Evolutionary conservation across 2,888 invertebrate genomes (phyloP), one percentile per base, ranked within the genome.

Genomic region (Drosophila siamana): DNA sequence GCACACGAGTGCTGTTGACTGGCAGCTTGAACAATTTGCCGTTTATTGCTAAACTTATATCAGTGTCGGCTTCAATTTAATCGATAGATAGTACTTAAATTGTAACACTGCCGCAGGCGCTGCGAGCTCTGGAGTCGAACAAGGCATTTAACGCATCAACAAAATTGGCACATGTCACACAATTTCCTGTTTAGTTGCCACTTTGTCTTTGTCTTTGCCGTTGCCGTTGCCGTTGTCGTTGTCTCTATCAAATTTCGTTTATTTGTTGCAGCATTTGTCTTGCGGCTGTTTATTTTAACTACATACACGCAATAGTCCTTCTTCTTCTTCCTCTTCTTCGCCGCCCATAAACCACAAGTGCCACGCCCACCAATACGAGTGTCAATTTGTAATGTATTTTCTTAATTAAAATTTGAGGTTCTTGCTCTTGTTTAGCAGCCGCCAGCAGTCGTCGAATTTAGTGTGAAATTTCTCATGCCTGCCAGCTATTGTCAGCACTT

Each of bases 351-450:
- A n/a, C 33, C 33, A 0, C 33, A 33, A 1, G 4, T n/a, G 9
- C 3, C 22, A 52, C 43, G 7, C 40, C 46, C 51, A 52, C 15
- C 15, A 40, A 13, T 28, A 43, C 26, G 24, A 33, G n/a, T 46
- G 26, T 36, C 51, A 62, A 57, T 68, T 61, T 54, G 52, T 13
- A 38, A 63, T 65, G 52, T 56, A 66, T 66, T 68, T 68, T 73
- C 74, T 83, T 83, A 83, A 79, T 80, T 80, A 78, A 83, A 83
- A 72, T 71, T 62, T 62, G 56, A 63, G 69, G 33, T 50, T 24
- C 33, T 15, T 43, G 46, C 46, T 19, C 41, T 40, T 26, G 19
- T 3, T 19, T 3, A 19, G 19, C 19, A 19, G 19, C 19, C 1
- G 38, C 40, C 40, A 24, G 11, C 46, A 36, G 22, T 24, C 9